phyloP scores from a whole-genome alignment of 2,888 invertebrate genomes.

The Latheticus oryzae region DNA sequence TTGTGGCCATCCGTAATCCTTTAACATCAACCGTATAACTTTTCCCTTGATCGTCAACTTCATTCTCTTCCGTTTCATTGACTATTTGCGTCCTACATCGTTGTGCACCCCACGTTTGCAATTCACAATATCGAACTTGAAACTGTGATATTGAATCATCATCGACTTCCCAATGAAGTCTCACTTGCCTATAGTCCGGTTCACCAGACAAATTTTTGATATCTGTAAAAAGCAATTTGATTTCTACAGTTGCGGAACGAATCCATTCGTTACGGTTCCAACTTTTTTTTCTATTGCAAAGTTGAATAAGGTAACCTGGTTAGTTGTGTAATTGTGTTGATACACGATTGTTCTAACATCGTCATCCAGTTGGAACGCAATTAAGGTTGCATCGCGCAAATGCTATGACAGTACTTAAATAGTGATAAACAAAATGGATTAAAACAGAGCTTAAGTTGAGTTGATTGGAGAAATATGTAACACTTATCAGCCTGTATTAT shows the following conservation, averaged over 20 bases:
- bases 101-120: constrained; percentile 83
- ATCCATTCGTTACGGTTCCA: constrained; percentile 13
- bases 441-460: constrained; percentile 12
- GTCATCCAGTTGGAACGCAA: constrained; percentile 10
- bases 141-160: constrained; percentile 70
- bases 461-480: constrained; percentile 32
- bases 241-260: constrained; percentile 20
- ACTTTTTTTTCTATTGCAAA: constrained; percentile 9
- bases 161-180: constrained; percentile 74
- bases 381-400: constrained; percentile 17
- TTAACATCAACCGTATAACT: constrained; percentile 73
- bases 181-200: constrained; percentile 75
- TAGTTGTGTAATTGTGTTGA: constrained; percentile 14
- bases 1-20: constrained; percentile 84
- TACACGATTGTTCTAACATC: constrained; percentile 10
- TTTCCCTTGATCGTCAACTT: constrained; percentile 57
- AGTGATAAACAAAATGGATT: constrained; percentile 13
- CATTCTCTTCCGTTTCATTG: constrained; percentile 51
- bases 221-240: constrained; percentile 61
- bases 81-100: constrained; percentile 73
- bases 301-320: constrained; percentile 36
- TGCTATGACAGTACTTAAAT: constrained; percentile 15
- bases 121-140: constrained; percentile 81
- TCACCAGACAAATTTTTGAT: constrained; percentile 74
- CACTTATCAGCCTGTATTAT: constrained; percentile 37